Evolutionary conservation across 2,113 vertebrate genomes (phyloP), one percentile per base, ranked within the genome.

Genomic region (Urocynchramus pylzowi): DNA sequence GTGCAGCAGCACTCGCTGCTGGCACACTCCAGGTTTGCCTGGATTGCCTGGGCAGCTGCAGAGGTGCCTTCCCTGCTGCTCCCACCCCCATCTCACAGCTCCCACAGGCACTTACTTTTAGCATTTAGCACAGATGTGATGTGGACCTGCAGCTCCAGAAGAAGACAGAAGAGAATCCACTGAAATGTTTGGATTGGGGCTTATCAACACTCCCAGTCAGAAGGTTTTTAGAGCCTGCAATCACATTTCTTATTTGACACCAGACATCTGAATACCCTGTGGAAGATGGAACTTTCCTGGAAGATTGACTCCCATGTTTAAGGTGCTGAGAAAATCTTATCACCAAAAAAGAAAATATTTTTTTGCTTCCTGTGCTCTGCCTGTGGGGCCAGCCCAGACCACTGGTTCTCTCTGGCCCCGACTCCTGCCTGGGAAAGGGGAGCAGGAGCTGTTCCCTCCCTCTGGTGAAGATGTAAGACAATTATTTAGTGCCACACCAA

Each of bases 391-490:
- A 33, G 70, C 47, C 47, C 7, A 10, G 61, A 10, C 0, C 31
- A 11, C 28, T 27, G 45, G 28, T 8, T 59, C 47, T 5, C 31
- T 45, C 45, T 73, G 61, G 14, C 15, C 22, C 52, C 35, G 3
- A 24, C 45, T 42, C 73, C 50, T 17, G 12, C 31, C 77, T 64
- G 41, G n/a, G 42, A 10, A 39, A 67, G 7, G 27, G 67, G 33
- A 42, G 10, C 3, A 45, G 82, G 12, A 83, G 50, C 49, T 17
- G 59, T 19, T 21, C 15, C 37, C 63, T 49, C 78, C 53, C 37
- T 31, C 39, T 5, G 0, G 28, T 0, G 17, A 31, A 41, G 24
- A 13, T 30, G 28, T 6, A 5, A 1, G 12, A 28, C 8, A 9
- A 9, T 0, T 70, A 6, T 39, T 74, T 8, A 35, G 39, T 8